Base-by-base conservation (phyloP, 2,888 invertebrate genomes). In the Carabus problematicus region DNA sequence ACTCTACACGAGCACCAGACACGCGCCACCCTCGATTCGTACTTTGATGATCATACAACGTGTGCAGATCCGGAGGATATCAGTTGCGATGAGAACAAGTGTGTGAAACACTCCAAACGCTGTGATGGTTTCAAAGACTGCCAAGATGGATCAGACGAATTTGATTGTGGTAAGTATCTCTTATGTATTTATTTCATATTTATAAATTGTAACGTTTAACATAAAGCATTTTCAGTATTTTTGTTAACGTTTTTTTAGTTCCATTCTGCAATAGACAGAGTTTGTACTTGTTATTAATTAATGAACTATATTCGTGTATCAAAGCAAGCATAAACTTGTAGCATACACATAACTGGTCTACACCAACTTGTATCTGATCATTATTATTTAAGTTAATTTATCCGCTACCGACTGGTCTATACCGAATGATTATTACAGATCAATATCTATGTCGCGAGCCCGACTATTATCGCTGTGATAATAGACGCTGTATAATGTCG, bases 381-480 rank as follows among this genome's bases (percentile, higher is more conserved):
- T 29, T 29, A 29, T 1, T 54, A 7, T 16, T n/a, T n/a, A n/a
- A n/a, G 29, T 29, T 29, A 29, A 29, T 29, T 29, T 3, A 29
- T 29, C 29, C 29, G 6, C 29, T 29, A 29, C 3, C 29, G 29
- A 29, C 29, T 29, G 29, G 29, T 29, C 6, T 29, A 29, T 6
- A 29, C 6, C 29, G 29, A 29, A 29, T 29, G 6, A 29, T 29
- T 29, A 29, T 69, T 69, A 39, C 71, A 80, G 79, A 79, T 71
- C 43, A 75, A 29, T 72, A 71, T 67, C 71, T 74, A 18, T 82
- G 82, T 68, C 73, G 74, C 62, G 73, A 74, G 63, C 79, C 80
- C 2, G 68, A 72, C 39, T 81, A 75, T 70, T 82, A 80, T 73
- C 75, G 75, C 64, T 83, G 83, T 70, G 73, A 76, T 49, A 81